Base-by-base conservation (phyloP, 2,113 vertebrate species). In the Etheostoma spectabile region DNA sequence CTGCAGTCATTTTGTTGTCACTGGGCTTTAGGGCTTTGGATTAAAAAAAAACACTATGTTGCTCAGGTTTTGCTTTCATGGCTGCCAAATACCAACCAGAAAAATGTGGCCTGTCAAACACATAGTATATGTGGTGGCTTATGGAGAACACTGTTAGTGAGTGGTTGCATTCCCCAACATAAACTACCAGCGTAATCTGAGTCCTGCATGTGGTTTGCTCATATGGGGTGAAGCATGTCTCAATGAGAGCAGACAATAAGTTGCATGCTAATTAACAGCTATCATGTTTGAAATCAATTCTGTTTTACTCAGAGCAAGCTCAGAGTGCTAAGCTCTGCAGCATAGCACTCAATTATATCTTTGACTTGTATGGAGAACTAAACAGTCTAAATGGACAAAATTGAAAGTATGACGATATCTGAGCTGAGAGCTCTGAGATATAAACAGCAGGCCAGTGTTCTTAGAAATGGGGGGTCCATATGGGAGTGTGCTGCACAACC, bases 51-150 rank as follows among this genome's bases (percentile, higher is more conserved):
- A 52, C 24, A 42, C 65, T 30, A 38, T 63, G 53, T 61, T 82
- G 80, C 75, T 89, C 71, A 56, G 64, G 79, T 83, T 85, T 73
- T 60, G 62, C 81, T 72, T 30, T 11, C 30, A 22, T 19, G 53
- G 76, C 82, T 74, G 86, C 89, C 84, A 91, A 87, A 89, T 61
- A 82, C 86, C 84, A 74, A 89, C 67, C 90, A 91, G 85, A 85
- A 90, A 92, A 74, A 85, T 85, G 92, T 81, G 89, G 87, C 79
- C 69, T 87, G 86, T 90, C 85, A 72, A 88, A 90, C 65, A 87
- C 83, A 83, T 11, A 66, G 78, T 65, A 60, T 78, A 55, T 74
- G 70, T 22, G 64, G 85, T 64, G 77, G 53, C 82, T 75, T 79
- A 22, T 55, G 55, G 75, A 67, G 72, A 24, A 59, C 60, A 55